A percentile compares a stretch with the other conserved stretches of the same genome.
Conservation (phyloP, 2,113 vertebrate species). For the Gobio gobio region DNA sequence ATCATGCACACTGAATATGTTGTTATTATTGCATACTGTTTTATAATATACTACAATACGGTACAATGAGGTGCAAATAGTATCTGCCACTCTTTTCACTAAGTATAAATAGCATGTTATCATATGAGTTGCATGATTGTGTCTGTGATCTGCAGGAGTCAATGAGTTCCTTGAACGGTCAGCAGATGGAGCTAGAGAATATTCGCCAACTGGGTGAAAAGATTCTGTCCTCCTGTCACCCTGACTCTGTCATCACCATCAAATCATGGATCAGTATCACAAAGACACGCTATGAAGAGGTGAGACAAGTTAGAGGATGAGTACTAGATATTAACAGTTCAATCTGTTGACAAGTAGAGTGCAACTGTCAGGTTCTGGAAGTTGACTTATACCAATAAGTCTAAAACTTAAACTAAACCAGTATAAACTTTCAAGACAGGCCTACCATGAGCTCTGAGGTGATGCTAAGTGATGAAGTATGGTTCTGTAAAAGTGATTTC, state of each 20-base stretch:
- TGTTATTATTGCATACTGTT: too few species aligned
- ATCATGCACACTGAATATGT: too few species aligned
- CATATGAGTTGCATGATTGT: constrained; percentile 8
- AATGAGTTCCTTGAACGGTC: constrained; percentile 73
- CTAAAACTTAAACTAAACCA: too few species aligned
- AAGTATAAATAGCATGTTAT: not conserved
- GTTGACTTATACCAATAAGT: not conserved
- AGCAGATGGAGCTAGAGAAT: constrained; percentile 78
- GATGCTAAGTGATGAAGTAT: not conserved
- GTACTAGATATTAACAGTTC: not conserved
- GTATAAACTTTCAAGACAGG: too few species aligned
- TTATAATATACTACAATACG: too few species aligned
- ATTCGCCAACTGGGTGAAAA: constrained; percentile 81
- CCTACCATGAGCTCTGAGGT: too few species aligned
- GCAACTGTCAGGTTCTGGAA: not conserved
- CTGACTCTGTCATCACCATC: constrained; percentile 82
- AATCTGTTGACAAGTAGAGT: not conserved
- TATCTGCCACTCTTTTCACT: too few species aligned
- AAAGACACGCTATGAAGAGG: constrained; percentile 87
- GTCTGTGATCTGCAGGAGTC: constrained; percentile 72
- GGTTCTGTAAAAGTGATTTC: not conserved
- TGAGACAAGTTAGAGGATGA: constrained; percentile 54
- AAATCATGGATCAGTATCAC: constrained; percentile 86
- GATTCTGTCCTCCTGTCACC: constrained; percentile 83
- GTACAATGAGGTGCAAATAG: too few species aligned